Base-by-base conservation (phyloP, 2,113 vertebrate genomes). In the Melanerpes aurifrons region DNA sequence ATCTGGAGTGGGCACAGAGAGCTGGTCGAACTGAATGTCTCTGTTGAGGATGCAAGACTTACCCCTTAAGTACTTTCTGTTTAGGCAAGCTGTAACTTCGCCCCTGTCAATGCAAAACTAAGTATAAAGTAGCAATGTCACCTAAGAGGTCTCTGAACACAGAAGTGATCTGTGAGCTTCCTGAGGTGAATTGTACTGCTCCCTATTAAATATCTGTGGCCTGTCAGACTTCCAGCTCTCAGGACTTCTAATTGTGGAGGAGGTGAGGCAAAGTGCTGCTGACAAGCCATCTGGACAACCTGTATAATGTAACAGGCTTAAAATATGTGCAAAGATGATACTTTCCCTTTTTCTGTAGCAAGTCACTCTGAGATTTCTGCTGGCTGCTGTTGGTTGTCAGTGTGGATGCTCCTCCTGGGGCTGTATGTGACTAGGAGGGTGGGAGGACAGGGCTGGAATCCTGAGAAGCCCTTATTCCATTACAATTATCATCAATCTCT, bases 201-300 rank as follows among this genome's bases (percentile, higher is more conserved):
- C 48, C 31, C 57, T 77, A n/a, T 69, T 40, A 72, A 75, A 40
- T 73, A 40, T 43, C 15, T 62, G 24, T 74, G 26, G 15, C 50
- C n/a, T 89, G 19, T 66, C 45, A 87, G 35, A 53, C 22, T 76
- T 67, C 5, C 20, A 32, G 18, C 53, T 71, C 64, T 81, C 56
- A 66, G 62, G 40, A 71, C 70, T 59, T 89, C 59, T 73, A 76
- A 92, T 75, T 45, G 35, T 14, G 53, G 80, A 86, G 61, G 32
- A 86, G 48, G 67, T 71, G 84, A 84, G 58, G 21, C 17, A 92
- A 76, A 83, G 28, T 62, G 28, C 28, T 87, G 25, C 54, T 70
- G 80, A 76, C 56, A 92, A 79, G 54, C 66, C n/a, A 53, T 75
- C 91, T 85, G 79, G 63, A 70, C 76, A 90, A 78, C 57, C 7